These are phyloP conservation scores for Platorchestia sp. DNA, from an alignment of 1,140 invertebrate species.

Conservation along the genomic window DNA sequence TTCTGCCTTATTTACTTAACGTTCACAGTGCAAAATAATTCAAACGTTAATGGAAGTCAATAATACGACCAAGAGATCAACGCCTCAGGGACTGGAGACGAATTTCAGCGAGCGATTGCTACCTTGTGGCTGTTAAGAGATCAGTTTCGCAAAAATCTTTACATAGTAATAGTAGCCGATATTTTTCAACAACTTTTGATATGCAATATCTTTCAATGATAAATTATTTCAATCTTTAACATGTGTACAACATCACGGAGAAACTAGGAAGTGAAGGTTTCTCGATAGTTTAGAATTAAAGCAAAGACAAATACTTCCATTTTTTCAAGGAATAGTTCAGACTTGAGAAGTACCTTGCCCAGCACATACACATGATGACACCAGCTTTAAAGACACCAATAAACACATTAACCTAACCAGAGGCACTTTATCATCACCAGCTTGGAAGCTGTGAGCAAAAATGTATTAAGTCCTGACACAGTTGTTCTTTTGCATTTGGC, in stretches of 20 bases:
- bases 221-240: neutral
- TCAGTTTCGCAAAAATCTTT: neutral
- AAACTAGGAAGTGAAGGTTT: too few species aligned
- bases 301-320: neutral
- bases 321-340: neutral
- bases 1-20: neutral
- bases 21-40: neutral
- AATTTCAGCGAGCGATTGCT: too few species aligned
- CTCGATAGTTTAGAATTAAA: neutral
- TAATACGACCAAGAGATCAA: neutral
- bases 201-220: neutral
- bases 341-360: neutral
- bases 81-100: too few species aligned
- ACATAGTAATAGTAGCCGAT: neutral
- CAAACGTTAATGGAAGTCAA: neutral
- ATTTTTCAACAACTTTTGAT: neutral
- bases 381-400: neutral
- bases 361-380: neutral
- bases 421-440: conserved; percentile 6
- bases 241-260: neutral
- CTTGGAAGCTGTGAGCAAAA: neutral
- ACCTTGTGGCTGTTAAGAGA: neutral
- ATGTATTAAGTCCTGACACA: neutral
- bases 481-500: neutral
- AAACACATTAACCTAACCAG: neutral